Conservation (phyloP, 2,797 vertebrate species). For the Prunella strophiata region DNA sequence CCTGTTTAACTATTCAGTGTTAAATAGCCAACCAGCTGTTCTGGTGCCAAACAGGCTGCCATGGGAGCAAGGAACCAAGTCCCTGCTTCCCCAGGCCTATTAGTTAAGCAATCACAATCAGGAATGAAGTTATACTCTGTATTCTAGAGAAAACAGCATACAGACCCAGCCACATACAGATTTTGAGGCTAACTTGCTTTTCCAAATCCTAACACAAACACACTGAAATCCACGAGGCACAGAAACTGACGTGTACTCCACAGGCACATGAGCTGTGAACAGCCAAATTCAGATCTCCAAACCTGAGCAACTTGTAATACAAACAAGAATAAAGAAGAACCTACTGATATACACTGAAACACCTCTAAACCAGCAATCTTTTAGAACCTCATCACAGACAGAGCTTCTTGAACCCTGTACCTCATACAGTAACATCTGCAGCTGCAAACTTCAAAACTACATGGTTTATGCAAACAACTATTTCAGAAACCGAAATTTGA, state of each 20-base stretch:
- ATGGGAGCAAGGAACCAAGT: neutral
- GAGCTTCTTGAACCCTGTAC: neutral
- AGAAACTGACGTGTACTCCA: neutral
- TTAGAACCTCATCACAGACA: neutral
- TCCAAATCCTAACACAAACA: neutral
- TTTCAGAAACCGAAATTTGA: conserved; percentile 2
- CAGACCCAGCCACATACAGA: neutral
- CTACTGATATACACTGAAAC: neutral
- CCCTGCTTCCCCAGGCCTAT: neutral
- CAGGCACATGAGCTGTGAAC: neutral
- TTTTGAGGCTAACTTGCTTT: neutral
- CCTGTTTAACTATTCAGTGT: neutral
- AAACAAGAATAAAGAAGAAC: neutral
- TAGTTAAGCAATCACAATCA: neutral
- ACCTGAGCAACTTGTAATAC: neutral
- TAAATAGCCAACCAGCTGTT: neutral
- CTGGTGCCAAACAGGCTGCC: neutral
- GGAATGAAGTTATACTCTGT: neutral
- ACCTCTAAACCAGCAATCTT: neutral
- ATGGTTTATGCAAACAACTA: neutral
- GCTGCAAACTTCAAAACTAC: conserved; percentile 3
- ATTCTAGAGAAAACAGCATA: neutral
- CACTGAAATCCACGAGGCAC: neutral
- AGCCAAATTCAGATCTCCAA: neutral
- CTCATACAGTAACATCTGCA: neutral